Evolutionary conservation across 2,113 vertebrate genomes (phyloP).

Genomic region (Pogona vitticeps): DNA sequence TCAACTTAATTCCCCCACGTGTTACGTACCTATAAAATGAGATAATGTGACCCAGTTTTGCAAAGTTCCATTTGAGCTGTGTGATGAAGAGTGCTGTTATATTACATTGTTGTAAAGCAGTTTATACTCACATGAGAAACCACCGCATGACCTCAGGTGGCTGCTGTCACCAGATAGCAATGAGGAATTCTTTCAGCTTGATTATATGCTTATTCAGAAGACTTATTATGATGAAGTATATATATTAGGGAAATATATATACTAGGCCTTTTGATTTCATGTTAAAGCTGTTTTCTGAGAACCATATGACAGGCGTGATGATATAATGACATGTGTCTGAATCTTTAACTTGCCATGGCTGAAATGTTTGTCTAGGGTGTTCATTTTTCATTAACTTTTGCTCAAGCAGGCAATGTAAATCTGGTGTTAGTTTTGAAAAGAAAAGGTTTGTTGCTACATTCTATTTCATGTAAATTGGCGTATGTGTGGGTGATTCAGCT

Average conservation of each 20-base stretch:
- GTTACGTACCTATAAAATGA: constrained; percentile 25
- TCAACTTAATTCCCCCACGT: constrained; percentile 27
- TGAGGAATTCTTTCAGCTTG: constrained; percentile 36
- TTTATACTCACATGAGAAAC: not conserved
- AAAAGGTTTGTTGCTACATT: constrained; percentile 47
- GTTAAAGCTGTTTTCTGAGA: constrained; percentile 52
- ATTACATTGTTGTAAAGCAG: constrained; percentile 15
- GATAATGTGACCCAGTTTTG: constrained; percentile 20
- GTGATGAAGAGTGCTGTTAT: constrained; percentile 14
- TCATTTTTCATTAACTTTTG: constrained; percentile 70
- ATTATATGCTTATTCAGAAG: constrained; percentile 53
- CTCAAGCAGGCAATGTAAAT: constrained; percentile 65
- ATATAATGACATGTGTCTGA: constrained; percentile 18
- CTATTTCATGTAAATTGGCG: constrained; percentile 60
- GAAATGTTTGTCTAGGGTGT: constrained; percentile 51
- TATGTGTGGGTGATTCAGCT: constrained; percentile 47
- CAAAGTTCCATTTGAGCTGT: constrained; percentile 16
- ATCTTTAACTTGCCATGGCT: constrained; percentile 51
- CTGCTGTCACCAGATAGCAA: constrained; percentile 47
- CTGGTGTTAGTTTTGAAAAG: constrained; percentile 57
- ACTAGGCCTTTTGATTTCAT: constrained; percentile 47
- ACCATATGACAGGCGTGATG: constrained; percentile 49
- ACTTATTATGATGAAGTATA: constrained; percentile 45
- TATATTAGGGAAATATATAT: constrained; percentile 49
- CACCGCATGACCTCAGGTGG: constrained; percentile 27